Evolutionary conservation across 2,888 invertebrate species (phyloP).

Genomic region (Drosophila gaucha): DNA sequence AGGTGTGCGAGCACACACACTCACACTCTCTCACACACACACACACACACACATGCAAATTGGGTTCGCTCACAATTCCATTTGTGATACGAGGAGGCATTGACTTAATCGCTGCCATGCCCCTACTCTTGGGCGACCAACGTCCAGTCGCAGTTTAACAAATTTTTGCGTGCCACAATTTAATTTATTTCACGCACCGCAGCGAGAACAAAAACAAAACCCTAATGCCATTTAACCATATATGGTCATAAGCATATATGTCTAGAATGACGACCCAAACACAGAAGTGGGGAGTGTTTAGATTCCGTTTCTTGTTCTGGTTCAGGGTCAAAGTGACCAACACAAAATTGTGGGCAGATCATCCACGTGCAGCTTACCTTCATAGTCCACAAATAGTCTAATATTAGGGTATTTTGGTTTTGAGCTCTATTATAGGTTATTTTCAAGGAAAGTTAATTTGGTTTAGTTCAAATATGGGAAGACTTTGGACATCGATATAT

Average conservation of each 20-base stretch:
- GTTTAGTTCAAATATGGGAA: no score
- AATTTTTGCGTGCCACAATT: conserved; percentile 67
- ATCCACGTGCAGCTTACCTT: no score
- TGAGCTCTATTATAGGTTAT: no score
- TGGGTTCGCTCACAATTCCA: conserved; percentile 24
- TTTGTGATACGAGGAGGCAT: conserved; percentile 33
- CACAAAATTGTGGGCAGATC: background rate
- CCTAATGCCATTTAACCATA: conserved; percentile 16
- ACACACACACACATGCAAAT: background rate
- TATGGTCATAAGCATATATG: conserved; percentile 24
- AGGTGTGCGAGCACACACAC: conserved; percentile 31
- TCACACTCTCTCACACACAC: conserved; percentile 9
- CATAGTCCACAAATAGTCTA: background rate
- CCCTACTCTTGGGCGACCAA: conserved; percentile 3
- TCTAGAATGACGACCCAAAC: conserved; percentile 17
- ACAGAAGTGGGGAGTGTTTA: conserved; percentile 20
- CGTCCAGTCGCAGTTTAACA: conserved; percentile 35
- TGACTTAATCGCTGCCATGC: conserved; percentile 54
- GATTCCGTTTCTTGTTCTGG: background rate
- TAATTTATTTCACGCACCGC: conserved; percentile 60
- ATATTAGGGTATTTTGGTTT: background rate
- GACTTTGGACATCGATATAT: no score
- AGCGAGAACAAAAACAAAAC: conserved; percentile 10
- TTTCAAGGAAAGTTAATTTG: no score
- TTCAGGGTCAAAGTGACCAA: background rate